Base-by-base conservation (phyloP, 1,140 invertebrate species). In the Trachymyrmex septentrionalis region DNA sequence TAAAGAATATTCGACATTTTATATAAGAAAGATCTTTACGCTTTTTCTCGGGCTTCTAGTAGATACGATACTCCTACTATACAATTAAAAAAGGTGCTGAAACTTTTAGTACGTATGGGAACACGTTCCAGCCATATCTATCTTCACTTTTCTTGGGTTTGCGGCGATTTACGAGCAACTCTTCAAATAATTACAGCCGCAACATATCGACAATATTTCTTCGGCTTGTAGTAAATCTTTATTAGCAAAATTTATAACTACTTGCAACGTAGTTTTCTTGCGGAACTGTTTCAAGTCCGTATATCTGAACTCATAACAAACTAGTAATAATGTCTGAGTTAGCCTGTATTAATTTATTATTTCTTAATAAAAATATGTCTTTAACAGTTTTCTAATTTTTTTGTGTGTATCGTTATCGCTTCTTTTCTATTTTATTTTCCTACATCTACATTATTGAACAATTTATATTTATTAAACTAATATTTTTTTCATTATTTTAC, bases 81-180 rank as follows among this genome's bases (percentile, higher is more conserved):
- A 55, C 6, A 57, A 24, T 38, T 3, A 69, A 16, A 3, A 9
- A 78, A 50, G 10, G 12, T 66, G 12, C 6, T 44, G 19, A 81
- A 71, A 71, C 34, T 71, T 81, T 24, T 69, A 55, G 66, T 78
- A 66, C 27, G 24, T 27, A 50, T n/a, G 12, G 1, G 16, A 38
- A 77, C 85, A 73, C 50, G 38, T 75, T 59, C 85, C 4, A 38
- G 38, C 24, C 2, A 44, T 86, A 82, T 88, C 27, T 50, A 14
- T 88, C 61, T 88, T 87, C 85, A 88, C 67, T 30, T 82, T 69
- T 61, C 16, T 9, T 27, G 44, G 16, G 16, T 19, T 82, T 55
- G 50, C 16, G 53, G 12, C 87, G 16, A 87, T 73, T 78, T 75
- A 88, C 69, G 61, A 57, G 34, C 5, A 75, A 0, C 5, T n/a